Percentiles rank a stretch among this genome's conserved stretches.
These are phyloP conservation scores for Aselliscus stoliczkanus DNA, from an alignment of 2,797 vertebrate genomes.

Conservation along the genomic window DNA sequence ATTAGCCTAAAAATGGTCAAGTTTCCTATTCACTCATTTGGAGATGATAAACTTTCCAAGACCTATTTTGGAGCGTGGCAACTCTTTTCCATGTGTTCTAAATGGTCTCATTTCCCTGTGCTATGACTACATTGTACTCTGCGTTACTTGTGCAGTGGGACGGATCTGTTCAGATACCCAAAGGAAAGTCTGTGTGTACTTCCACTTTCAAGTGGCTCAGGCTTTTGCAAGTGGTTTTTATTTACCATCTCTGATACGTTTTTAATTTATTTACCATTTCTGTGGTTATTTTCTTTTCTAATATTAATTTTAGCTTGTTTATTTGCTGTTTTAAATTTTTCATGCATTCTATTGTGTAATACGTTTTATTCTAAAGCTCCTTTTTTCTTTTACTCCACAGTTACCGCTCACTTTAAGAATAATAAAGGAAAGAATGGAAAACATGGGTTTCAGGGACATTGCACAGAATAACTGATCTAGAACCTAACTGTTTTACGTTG, in stretches of 20 bases:
- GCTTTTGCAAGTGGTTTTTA: background rate
- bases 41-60: conserved; percentile 71
- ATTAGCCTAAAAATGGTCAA: conserved; percentile 71
- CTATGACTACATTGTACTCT: conserved; percentile 19
- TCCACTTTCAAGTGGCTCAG: background rate
- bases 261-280: background rate
- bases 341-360: background rate
- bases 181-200: conserved; percentile 35
- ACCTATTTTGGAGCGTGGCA: conserved; percentile 63
- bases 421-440: background rate
- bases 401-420: background rate
- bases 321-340: background rate
- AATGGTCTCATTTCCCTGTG: conserved; percentile 51
- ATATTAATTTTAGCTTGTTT: background rate
- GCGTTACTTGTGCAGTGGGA: background rate
- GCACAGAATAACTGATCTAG: background rate
- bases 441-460: background rate
- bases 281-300: background rate
- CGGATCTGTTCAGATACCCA: background rate
- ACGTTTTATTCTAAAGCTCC: background rate
- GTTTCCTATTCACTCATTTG: conserved; percentile 72
- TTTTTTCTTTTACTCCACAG: background rate
- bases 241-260: background rate
- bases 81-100: conserved; percentile 56
- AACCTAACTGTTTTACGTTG: background rate